Evolutionary conservation across 2,113 vertebrate species (phyloP).

Genomic region (Tachysurus fulvidraco): DNA sequence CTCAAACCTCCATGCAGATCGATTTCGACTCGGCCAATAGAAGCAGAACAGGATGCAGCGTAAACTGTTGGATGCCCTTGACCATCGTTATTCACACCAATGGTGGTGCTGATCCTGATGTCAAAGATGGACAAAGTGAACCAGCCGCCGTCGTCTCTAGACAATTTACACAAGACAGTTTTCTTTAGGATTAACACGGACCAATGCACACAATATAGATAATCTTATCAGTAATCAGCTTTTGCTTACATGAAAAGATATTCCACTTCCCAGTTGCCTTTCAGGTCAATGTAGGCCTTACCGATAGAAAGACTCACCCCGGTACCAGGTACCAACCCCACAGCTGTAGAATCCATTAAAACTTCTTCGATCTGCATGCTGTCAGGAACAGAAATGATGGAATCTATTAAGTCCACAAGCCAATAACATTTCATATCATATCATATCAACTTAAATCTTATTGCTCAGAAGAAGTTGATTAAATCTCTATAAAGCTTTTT

Average conservation of each 20-base stretch:
- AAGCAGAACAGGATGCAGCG: conserved; percentile 55
- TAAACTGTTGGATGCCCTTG: conserved; percentile 65
- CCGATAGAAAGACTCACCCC: conserved; percentile 66
- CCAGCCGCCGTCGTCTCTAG: conserved; percentile 69
- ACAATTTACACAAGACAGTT: background rate
- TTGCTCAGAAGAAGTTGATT: background rate
- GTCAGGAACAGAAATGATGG: background rate
- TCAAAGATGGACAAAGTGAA: conserved; percentile 66
- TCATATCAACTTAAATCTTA: background rate
- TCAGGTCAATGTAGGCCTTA: conserved; percentile 64
- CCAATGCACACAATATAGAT: too few species aligned
- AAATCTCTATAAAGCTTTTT: background rate
- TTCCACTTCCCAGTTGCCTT: conserved; percentile 71
- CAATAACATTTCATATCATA: background rate
- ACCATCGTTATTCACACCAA: conserved; percentile 62
- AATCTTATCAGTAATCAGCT: background rate
- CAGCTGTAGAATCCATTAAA: conserved; percentile 60
- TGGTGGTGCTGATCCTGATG: conserved; percentile 55
- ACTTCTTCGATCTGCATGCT: conserved; percentile 66
- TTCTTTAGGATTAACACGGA: background rate
- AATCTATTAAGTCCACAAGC: background rate
- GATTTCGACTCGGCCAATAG: conserved; percentile 50
- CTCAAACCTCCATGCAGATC: conserved; percentile 72
- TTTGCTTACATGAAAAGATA: conserved; percentile 70
- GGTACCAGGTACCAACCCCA: conserved; percentile 62